Evolutionary conservation across 2,888 invertebrate species (phyloP).

Genomic region (Eupithecia insigniata): DNA sequence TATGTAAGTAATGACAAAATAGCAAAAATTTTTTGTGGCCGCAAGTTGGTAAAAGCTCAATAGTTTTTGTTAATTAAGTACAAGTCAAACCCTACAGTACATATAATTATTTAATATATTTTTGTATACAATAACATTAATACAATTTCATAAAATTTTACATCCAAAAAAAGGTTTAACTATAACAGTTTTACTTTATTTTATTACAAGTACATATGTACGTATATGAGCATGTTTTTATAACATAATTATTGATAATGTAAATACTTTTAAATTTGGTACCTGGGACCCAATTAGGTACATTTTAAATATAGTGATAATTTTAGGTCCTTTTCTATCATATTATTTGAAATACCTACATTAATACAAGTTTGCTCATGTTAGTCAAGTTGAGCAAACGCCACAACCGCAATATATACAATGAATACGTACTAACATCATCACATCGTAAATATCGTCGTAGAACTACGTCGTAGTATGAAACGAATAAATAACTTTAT

Average conservation of each 20-base stretch:
- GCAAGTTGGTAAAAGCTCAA: slow-evolving; percentile 7
- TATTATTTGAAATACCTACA: not conserved
- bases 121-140: slow-evolving; percentile 14
- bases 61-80: not conserved
- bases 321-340: not conserved
- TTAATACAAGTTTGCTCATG: not conserved
- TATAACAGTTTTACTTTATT: not conserved
- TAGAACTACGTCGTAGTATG: not conserved
- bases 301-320: not conserved
- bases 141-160: slow-evolving; percentile 14
- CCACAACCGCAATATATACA: slow-evolving; percentile 17
- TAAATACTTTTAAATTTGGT: not conserved
- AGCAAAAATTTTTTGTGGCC: not conserved
- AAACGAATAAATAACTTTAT: not conserved
- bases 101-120: not conserved
- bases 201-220: not conserved
- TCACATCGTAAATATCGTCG: not conserved
- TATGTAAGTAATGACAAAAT: not conserved
- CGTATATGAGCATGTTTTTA: not conserved
- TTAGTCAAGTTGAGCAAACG: slow-evolving; percentile 9
- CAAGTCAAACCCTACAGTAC: too few relatives aligned
- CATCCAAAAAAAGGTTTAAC: not conserved
- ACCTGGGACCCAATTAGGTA: not conserved
- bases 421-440: not conserved
- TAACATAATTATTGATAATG: not conserved